A percentile compares a stretch with the other conserved stretches of the same genome.
These are phyloP conservation scores for Elanus axillaris DNA, from an alignment of 2,113 vertebrate genomes.

Conservation along the genomic window DNA sequence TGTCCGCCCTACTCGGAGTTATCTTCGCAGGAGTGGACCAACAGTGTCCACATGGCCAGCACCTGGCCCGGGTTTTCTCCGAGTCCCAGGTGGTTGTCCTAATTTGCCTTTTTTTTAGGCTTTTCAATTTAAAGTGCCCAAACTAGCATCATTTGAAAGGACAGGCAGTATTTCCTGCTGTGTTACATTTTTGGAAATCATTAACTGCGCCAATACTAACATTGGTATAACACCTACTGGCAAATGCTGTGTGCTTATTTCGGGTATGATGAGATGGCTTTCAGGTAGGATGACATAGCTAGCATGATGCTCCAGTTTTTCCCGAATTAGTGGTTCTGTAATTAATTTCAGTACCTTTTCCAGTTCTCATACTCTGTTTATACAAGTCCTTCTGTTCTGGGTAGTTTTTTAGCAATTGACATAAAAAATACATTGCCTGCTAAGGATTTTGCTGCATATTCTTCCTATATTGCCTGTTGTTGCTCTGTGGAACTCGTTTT, in stretches of 20 bases:
- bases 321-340: neutral
- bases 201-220: neutral
- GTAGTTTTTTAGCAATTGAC: neutral
- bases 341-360: neutral
- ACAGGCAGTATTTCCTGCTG: neutral
- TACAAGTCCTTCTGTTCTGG: neutral
- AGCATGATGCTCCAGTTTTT: neutral
- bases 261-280: neutral
- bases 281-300: neutral
- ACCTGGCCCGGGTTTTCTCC: neutral
- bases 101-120: fast-evolving
- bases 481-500: neutral
- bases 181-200: neutral
- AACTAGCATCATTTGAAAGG: neutral
- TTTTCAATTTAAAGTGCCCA: neutral
- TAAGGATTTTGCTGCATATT: neutral
- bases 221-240: neutral
- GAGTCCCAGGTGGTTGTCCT: neutral
- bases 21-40: neutral
- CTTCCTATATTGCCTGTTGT: neutral
- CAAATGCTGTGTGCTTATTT: neutral
- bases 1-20: fast-evolving
- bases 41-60: fast-evolving
- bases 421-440: neutral
- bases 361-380: neutral